Evolutionary conservation across 2,888 invertebrate genomes (phyloP).

Genomic region (Torymus texanus): DNA sequence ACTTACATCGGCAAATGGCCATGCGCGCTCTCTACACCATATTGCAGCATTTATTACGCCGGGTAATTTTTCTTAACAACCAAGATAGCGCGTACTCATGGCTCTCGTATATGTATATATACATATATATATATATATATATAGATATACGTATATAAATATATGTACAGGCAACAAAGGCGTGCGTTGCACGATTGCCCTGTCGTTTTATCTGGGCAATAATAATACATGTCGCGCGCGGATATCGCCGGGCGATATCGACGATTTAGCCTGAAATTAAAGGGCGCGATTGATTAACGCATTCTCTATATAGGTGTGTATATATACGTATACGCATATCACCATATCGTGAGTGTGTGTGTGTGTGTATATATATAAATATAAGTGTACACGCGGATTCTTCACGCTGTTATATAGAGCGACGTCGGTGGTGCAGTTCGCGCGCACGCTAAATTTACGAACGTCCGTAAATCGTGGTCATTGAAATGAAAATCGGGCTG

Average conservation of each 20-base stretch:
- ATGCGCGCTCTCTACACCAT: not conserved
- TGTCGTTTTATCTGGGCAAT: slow-evolving; percentile 40
- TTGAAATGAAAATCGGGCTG: slow-evolving; percentile 2
- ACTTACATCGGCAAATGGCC: slow-evolving; percentile 21
- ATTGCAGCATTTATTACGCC: slow-evolving; percentile 27
- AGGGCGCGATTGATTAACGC: slow-evolving; percentile 35
- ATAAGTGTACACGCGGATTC: too few species aligned
- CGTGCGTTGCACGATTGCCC: slow-evolving; percentile 16
- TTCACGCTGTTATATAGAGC: too few species aligned
- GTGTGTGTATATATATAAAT: too few species aligned
- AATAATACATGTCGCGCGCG: slow-evolving; percentile 37
- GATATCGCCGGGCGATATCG: slow-evolving; percentile 22
- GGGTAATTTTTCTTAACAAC: slow-evolving; percentile 47
- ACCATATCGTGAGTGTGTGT: too few species aligned
- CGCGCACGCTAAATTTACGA: not conserved
- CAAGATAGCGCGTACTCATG: slow-evolving; percentile 15
- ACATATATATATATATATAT: too few species aligned
- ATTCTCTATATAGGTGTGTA: not conserved
- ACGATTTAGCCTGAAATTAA: slow-evolving; percentile 37
- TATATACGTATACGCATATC: too few species aligned
- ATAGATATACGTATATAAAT: too few species aligned
- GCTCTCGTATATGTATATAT: too few species aligned
- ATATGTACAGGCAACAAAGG: not conserved
- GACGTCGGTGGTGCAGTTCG: too few species aligned
- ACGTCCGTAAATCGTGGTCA: slow-evolving; percentile 26